phyloP scores from a whole-genome alignment of 2,113 vertebrate genomes.

The Todiramphus chloris region DNA sequence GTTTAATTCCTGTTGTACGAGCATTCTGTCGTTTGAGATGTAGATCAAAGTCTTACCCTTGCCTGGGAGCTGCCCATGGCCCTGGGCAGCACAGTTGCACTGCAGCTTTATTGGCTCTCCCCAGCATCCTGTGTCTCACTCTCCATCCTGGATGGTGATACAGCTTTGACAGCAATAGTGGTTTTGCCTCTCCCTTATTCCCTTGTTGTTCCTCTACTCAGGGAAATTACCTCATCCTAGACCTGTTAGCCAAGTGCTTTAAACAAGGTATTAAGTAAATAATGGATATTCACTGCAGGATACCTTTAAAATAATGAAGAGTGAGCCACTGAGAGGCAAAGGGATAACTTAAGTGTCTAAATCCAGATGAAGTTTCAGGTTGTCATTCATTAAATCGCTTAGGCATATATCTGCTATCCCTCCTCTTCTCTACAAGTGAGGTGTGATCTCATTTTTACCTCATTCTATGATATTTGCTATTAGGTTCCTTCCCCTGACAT shows the following conservation, averaged over 20 bases:
- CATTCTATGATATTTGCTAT: background rate
- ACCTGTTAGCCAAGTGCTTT: background rate
- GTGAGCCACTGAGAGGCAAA: background rate
- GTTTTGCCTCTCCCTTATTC: background rate
- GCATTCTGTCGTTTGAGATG: background rate
- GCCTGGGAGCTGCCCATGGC: background rate
- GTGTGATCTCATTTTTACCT: background rate
- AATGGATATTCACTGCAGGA: background rate
- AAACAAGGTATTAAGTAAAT: conserved; percentile 5
- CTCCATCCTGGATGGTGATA: background rate
- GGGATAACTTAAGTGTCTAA: background rate
- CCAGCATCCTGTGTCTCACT: no score
- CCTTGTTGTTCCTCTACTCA: background rate
- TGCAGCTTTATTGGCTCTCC: no score
- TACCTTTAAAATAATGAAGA: background rate
- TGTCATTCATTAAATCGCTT: background rate
- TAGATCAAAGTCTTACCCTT: background rate
- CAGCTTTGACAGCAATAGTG: background rate
- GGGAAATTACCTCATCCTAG: background rate
- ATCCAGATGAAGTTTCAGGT: background rate
- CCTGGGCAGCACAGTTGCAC: background rate
- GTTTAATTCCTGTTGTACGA: background rate
- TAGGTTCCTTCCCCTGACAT: background rate
- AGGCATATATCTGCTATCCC: background rate
- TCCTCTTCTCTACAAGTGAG: background rate